Percentiles rank a stretch among this genome's conserved stretches.
These are phyloP conservation scores for Ispidina lecontei DNA, from an alignment of 2,797 vertebrate species.

Conservation along the genomic window DNA sequence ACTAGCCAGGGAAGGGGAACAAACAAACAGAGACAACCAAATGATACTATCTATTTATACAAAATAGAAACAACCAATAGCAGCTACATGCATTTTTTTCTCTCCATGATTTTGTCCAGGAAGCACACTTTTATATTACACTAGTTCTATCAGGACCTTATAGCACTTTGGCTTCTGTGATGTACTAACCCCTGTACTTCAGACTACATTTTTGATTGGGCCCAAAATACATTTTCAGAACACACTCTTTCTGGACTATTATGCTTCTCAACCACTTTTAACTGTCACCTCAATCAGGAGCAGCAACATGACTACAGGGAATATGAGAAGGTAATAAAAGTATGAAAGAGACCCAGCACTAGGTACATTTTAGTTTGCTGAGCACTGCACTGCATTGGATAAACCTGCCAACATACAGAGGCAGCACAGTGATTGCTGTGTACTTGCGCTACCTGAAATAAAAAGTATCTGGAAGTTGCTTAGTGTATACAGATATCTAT, in stretches of 20 bases:
- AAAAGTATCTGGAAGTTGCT: neutral
- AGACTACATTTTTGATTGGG: neutral
- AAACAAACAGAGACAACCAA: neutral
- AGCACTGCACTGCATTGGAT: neutral
- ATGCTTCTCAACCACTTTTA: neutral
- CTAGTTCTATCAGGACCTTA: neutral
- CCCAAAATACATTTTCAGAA: neutral
- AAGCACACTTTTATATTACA: neutral
- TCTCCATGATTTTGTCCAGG: neutral
- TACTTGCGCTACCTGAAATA: neutral
- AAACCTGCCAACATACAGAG: neutral
- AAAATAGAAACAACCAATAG: neutral
- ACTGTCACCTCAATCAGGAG: neutral
- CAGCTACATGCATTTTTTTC: neutral
- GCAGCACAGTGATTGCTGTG: neutral
- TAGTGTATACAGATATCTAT: neutral
- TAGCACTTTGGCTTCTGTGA: neutral
- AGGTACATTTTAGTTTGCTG: neutral
- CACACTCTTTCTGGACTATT: neutral
- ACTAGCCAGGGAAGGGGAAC: conserved; percentile 57
- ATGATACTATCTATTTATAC: neutral
- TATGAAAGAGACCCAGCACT: neutral
- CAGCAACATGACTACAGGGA: neutral
- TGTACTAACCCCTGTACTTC: neutral
- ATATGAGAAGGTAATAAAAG: neutral